These are phyloP conservation scores for Anas platyrhynchos DNA, from an alignment of 2,113 vertebrate species.

Conservation along the genomic window DNA sequence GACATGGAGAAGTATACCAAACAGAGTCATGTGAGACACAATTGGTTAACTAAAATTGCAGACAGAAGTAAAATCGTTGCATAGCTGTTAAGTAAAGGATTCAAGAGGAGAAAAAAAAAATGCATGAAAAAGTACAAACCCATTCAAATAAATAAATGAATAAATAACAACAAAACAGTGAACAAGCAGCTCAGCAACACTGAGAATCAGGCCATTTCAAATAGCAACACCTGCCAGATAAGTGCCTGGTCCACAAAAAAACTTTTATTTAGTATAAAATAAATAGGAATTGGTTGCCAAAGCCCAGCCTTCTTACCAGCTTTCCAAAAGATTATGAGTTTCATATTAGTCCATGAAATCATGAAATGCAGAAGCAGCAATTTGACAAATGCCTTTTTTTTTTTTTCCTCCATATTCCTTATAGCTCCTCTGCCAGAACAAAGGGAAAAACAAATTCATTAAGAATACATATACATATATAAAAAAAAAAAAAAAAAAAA, in stretches of 20 bases:
- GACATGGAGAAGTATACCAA: neutral
- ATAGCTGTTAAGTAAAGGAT: neutral
- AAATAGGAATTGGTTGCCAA: neutral
- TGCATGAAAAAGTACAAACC: neutral
- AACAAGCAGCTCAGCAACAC: rapidly evolving
- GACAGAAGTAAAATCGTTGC: neutral
- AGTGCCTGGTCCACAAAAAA: neutral
- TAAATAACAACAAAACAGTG: rapidly evolving
- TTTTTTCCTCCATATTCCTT: neutral
- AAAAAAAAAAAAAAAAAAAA: neutral
- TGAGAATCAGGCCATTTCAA: neutral
- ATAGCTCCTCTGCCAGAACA: neutral
- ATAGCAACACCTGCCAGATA: neutral
- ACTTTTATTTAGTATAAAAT: neutral
- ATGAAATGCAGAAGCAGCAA: neutral
- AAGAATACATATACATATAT: neutral
- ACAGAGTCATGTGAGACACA: neutral
- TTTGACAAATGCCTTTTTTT: neutral
- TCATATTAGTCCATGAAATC: neutral
- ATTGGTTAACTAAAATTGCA: neutral
- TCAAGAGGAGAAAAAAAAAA: neutral
- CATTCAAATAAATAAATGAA: neutral
- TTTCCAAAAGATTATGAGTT: neutral
- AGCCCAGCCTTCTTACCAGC: neutral
- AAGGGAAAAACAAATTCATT: neutral